These are phyloP conservation scores for Tetragonula carbonaria DNA, from an alignment of 2,888 invertebrate genomes.

Conservation along the genomic window DNA sequence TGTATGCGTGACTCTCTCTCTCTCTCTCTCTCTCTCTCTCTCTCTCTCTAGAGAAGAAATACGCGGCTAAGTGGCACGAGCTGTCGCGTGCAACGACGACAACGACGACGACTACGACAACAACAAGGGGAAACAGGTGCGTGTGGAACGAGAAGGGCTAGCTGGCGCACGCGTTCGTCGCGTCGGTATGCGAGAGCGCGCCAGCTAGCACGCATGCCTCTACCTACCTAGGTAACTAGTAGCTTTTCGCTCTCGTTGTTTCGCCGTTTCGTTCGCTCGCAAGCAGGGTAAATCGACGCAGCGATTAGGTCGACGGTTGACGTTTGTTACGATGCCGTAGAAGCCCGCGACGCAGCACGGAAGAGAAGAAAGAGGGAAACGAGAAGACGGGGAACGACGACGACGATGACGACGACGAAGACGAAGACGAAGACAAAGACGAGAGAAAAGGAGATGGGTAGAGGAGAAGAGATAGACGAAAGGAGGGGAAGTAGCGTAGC, in stretches of 20 bases:
- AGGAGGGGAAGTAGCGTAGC: not conserved
- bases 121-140: slow-evolving; percentile 60
- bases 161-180: slow-evolving; percentile 19
- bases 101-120: slow-evolving; percentile 17
- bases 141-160: slow-evolving; percentile 57
- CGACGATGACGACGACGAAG: too few relatives aligned
- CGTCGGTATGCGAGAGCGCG: slow-evolving; percentile 35
- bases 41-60: slow-evolving; percentile 6
- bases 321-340: not conserved
- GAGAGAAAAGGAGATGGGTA: not conserved
- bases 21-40: too few relatives aligned
- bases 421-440: too few relatives aligned
- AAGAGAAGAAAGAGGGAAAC: not conserved
- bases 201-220: not conserved
- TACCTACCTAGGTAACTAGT: not conserved
- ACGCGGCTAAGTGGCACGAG: slow-evolving; percentile 49
- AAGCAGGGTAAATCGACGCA: too few relatives aligned
- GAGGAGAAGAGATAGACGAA: not conserved
- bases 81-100: slow-evolving; percentile 60
- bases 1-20: too few relatives aligned
- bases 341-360: not conserved
- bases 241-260: too few relatives aligned
- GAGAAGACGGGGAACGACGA: too few relatives aligned
- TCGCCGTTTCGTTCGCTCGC: too few relatives aligned
- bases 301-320: not conserved